phyloP scores from a whole-genome alignment of 2,888 invertebrate species.

The Nephrotoma flavescens region DNA sequence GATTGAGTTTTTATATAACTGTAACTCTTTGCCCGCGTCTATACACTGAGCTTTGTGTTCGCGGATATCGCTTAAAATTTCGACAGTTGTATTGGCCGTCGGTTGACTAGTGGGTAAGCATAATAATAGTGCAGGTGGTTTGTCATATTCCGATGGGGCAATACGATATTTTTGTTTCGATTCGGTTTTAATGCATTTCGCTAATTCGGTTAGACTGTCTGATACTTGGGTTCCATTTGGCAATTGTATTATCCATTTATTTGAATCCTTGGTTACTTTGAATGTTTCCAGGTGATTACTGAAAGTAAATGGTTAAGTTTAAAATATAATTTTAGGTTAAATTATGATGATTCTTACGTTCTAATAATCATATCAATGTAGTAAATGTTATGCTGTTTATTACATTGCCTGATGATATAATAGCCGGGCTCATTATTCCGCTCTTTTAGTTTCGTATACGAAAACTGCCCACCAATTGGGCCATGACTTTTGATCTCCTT shows the following conservation, averaged over 20 bases:
- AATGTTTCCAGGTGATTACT: constrained; percentile 54
- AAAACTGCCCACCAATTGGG: constrained; percentile 75
- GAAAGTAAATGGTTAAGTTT: constrained; percentile 15
- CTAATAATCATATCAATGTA: constrained; percentile 70
- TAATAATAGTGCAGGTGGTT: constrained; percentile 25
- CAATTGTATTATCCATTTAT: constrained; percentile 24
- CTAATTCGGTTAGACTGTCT: constrained; percentile 23
- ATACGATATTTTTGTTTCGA: constrained; percentile 35
- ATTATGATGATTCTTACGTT: constrained; percentile 34
- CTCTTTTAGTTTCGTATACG: constrained; percentile 68
- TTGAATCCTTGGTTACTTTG: constrained; percentile 33
- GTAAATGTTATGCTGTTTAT: constrained; percentile 61
- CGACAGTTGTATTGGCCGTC: constrained; percentile 27
- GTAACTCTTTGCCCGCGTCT: constrained; percentile 27
- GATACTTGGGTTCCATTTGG: constrained; percentile 19
- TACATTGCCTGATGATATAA: constrained; percentile 70
- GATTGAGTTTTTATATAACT: constrained; percentile 36
- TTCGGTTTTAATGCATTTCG: constrained; percentile 23
- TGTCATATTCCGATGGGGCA: constrained; percentile 71
- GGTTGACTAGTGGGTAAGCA: constrained; percentile 29
- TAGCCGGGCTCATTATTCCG: constrained; percentile 62
- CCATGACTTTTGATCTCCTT: constrained; percentile 72
- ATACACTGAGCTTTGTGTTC: constrained; percentile 28
- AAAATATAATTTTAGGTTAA: constrained; percentile 4
- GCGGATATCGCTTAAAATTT: constrained; percentile 25